A percentile compares a stretch with the other conserved stretches of the same genome.
Evolutionary conservation across 1,140 invertebrate species (phyloP).

Genomic region (Pissodes strobi): DNA sequence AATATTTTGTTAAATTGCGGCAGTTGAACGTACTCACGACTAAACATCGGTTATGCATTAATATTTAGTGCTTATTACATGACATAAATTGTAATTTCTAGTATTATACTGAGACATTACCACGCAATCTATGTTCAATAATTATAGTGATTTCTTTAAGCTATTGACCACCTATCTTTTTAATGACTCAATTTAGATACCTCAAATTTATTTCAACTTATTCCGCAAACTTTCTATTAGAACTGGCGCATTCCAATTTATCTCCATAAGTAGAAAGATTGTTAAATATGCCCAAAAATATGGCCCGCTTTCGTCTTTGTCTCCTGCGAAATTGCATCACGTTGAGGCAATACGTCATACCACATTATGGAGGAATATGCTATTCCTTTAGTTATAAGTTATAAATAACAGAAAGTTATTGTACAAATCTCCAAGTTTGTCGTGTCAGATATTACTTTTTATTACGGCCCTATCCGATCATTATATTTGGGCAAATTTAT

Average conservation of each 20-base stretch:
- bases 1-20: too few relatives aligned
- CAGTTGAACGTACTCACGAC: too few relatives aligned
- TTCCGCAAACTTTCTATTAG: slow-evolving; percentile 2
- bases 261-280: slow-evolving; percentile 25
- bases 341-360: slow-evolving; percentile 11
- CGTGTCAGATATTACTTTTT: slow-evolving; percentile 13
- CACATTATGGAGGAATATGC: slow-evolving; percentile 18
- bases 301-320: slow-evolving; percentile 21
- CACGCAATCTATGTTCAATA: too few relatives aligned
- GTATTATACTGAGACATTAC: too few relatives aligned
- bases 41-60: too few relatives aligned
- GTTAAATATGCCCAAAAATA: slow-evolving; percentile 25
- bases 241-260: slow-evolving; percentile 11
- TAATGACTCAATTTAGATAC: too few relatives aligned
- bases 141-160: too few relatives aligned
- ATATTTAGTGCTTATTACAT: too few relatives aligned
- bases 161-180: too few relatives aligned
- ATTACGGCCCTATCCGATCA: too few relatives aligned
- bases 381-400: slow-evolving; percentile 21
- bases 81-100: too few relatives aligned
- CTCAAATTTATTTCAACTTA: slow-evolving; percentile 1
- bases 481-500: too few relatives aligned
- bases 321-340: slow-evolving; percentile 16
- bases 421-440: background rate
- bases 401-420: slow-evolving; percentile 14